phyloP scores from a whole-genome alignment of 2,888 invertebrate genomes.

The Rotaria magnacalcarata region DNA sequence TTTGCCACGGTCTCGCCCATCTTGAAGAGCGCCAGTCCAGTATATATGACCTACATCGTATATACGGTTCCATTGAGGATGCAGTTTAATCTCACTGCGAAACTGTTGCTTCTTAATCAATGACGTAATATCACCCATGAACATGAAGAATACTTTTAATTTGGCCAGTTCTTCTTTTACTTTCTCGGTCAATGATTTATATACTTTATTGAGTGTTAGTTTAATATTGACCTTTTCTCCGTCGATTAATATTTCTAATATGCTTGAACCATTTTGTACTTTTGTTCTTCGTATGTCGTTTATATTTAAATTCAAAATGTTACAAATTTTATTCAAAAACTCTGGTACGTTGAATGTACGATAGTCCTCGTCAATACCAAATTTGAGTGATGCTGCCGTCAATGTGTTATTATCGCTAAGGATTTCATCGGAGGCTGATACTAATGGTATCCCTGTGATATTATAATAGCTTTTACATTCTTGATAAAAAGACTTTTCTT shows the following conservation, averaged over 20 bases:
- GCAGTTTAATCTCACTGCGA: background rate
- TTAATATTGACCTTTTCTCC: background rate
- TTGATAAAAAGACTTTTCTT: too few species aligned
- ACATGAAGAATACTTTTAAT: background rate
- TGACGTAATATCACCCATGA: background rate
- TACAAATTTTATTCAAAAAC: background rate
- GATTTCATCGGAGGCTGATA: too few species aligned
- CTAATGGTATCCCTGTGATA: too few species aligned
- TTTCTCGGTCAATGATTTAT: background rate
- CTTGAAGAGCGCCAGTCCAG: background rate
- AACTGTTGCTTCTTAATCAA: background rate
- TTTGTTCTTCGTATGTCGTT: background rate
- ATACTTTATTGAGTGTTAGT: background rate
- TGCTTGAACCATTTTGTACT: background rate
- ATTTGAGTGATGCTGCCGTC: too few species aligned
- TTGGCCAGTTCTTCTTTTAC: background rate
- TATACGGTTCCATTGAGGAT: constrained; percentile 4
- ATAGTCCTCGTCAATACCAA: background rate
- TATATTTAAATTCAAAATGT: background rate
- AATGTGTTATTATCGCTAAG: too few species aligned
- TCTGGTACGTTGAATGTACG: background rate
- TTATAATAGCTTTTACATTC: too few species aligned
- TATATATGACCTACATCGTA: background rate
- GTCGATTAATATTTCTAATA: background rate
- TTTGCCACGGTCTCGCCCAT: background rate